Conservation (phyloP, 2,888 invertebrate genomes). For the Sesia apiformis region DNA sequence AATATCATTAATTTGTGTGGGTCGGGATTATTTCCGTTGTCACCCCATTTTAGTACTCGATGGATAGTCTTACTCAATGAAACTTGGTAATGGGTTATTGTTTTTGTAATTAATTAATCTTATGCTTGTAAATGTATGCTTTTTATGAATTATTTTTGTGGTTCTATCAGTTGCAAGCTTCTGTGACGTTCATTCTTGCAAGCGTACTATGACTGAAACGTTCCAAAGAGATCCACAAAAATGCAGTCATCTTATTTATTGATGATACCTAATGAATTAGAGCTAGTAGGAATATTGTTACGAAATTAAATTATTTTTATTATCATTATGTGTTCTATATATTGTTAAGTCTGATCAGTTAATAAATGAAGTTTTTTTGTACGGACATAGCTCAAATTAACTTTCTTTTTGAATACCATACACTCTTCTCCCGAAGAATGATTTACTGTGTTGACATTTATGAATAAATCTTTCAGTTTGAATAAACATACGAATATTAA, state of each 20-base stretch:
- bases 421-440: not conserved
- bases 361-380: slow-evolving; percentile 42
- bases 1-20: too few species aligned
- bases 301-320: slow-evolving; percentile 64
- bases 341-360: slow-evolving; percentile 45
- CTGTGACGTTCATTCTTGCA: not conserved
- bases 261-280: slow-evolving; percentile 41
- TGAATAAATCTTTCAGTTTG: not conserved
- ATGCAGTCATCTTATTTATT: slow-evolving; percentile 68
- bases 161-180: slow-evolving; percentile 9
- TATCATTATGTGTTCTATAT: slow-evolving; percentile 64
- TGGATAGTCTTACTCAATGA: too few species aligned
- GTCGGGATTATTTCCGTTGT: too few species aligned
- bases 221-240: slow-evolving; percentile 53
- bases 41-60: too few species aligned
- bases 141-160: too few species aligned
- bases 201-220: slow-evolving; percentile 3
- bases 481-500: not conserved
- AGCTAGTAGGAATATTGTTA: slow-evolving; percentile 56
- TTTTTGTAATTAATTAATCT: too few species aligned
- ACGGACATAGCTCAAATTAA: slow-evolving; percentile 56
- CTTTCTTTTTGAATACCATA: slow-evolving; percentile 21
- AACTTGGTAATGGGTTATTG: too few species aligned
- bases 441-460: not conserved
- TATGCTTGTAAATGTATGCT: too few species aligned